Base-by-base conservation (phyloP, 2,797 vertebrate genomes). In the Scleropages formosus region DNA sequence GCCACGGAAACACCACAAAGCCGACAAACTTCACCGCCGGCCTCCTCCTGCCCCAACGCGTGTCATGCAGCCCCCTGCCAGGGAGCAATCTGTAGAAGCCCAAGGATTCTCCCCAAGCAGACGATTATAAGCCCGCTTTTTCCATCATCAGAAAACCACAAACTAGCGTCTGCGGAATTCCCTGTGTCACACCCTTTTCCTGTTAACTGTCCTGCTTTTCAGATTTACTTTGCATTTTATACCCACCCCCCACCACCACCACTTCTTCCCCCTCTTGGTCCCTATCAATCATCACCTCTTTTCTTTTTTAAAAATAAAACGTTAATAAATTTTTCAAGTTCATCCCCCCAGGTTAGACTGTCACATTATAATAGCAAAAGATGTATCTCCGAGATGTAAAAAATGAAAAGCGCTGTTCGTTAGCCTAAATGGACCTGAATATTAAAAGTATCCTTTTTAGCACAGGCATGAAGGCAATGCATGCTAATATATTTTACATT, bases 261-360 rank as follows among this genome's bases (percentile, higher is more conserved):
- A 74, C 75, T 44, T 80, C 80, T 86, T 83, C 79, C 82, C 75
- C 76, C 61, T 79, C 27, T 74, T 64, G 77, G 82, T 74, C 77
- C 87, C 67, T 77, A 88, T 90, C 83, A 85, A 86, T 89, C 79
- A 85, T 83, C 87, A 82, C 27, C 71, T 88, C 89, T 88, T 84
- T 78, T 80, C 84, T 81, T 76, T 80, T 79, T 79, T 73, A 26
- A 46, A 78, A 82, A 81, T 74, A 77, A 80, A 83, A 77, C 22
- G 64, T 79, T 87, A 89, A 88, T 82, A 81, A 87, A 85, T 88
- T 89, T 90, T 91, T 91, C 85, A 89, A 85, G 79, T 82, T 82
- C 82, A 87, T 76, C 74, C 77, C 73, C 77, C 47, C 73, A 73
- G 77, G 76, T 79, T 78, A 76, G 73, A 53, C 76, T 76, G 70